A percentile compares a stretch with the other conserved stretches of the same genome.
These are phyloP conservation scores for Lordiphosa stackelbergi DNA, from an alignment of 1,140 invertebrate genomes.

Conservation along the genomic window DNA sequence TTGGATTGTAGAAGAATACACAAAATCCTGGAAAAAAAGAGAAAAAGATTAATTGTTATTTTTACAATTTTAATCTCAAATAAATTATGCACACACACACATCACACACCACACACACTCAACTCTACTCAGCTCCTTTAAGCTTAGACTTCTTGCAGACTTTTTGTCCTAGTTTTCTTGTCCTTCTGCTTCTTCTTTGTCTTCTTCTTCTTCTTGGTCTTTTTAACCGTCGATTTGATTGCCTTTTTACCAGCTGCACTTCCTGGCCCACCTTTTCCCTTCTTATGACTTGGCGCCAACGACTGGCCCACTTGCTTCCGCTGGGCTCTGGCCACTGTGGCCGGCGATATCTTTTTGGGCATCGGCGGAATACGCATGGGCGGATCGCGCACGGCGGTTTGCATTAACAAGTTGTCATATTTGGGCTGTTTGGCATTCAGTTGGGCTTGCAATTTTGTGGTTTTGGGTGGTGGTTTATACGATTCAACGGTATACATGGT, in stretches of 20 bases:
- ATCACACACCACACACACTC: too few relatives aligned
- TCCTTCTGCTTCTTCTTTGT: too few relatives aligned
- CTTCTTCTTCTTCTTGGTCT: neutral
- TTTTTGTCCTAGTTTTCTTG: too few relatives aligned
- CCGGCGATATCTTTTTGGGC: neutral
- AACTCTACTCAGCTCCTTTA: too few relatives aligned
- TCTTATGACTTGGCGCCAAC: neutral
- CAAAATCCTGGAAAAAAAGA: too few relatives aligned
- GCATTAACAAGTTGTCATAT: slow-evolving; percentile 33
- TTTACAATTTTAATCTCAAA: too few relatives aligned
- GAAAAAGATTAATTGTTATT: too few relatives aligned
- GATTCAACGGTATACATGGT: slow-evolving; percentile 42
- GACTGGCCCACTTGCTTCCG: neutral
- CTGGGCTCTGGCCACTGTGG: neutral
- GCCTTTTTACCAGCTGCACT: neutral
- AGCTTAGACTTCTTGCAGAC: too few relatives aligned
- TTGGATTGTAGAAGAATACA: too few relatives aligned
- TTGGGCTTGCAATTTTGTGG: neutral
- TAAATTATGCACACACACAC: too few relatives aligned
- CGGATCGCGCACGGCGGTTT: neutral
- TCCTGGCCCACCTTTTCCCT: neutral
- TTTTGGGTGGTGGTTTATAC: slow-evolving; percentile 35
- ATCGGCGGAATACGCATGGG: neutral
- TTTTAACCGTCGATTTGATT: neutral
- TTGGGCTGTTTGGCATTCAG: slow-evolving; percentile 31